phyloP scores from a whole-genome alignment of 2,113 vertebrate genomes.

The Mirounga angustirostris region DNA sequence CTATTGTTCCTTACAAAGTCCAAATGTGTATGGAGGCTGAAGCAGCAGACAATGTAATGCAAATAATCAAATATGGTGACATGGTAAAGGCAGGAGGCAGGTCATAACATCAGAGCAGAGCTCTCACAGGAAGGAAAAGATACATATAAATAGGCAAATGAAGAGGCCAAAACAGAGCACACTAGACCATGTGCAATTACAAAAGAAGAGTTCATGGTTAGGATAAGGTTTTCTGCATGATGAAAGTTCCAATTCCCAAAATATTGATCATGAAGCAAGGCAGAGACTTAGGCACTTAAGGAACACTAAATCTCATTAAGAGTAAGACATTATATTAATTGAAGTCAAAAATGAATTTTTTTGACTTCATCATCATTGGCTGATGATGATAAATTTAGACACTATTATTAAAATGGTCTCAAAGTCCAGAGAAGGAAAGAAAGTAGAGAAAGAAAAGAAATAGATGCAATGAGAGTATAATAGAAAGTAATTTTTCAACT shows the following conservation, averaged over 20 bases:
- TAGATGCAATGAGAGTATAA: not conserved
- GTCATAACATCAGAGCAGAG: not conserved
- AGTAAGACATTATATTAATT: not conserved
- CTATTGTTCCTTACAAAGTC: not conserved
- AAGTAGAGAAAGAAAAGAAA: not conserved
- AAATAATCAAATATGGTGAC: not conserved
- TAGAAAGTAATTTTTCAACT: not conserved
- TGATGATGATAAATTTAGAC: not conserved
- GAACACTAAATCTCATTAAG: not conserved
- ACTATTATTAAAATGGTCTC: not conserved
- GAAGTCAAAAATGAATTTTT: not conserved
- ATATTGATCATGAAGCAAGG: not conserved
- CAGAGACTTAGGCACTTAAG: not conserved
- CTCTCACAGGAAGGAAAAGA: not conserved
- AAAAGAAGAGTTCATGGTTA: not conserved
- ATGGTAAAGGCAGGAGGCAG: not conserved
- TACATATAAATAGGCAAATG: not conserved
- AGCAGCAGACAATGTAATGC: not conserved
- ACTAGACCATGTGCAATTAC: not conserved
- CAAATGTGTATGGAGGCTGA: not conserved
- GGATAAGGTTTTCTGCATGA: accelerated
- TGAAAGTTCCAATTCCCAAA: not conserved
- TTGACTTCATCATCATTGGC: too few relatives aligned
- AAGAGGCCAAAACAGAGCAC: not conserved
- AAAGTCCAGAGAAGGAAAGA: not conserved